Conservation (phyloP, 2,797 vertebrate genomes). For the Anguilla pacifica region DNA sequence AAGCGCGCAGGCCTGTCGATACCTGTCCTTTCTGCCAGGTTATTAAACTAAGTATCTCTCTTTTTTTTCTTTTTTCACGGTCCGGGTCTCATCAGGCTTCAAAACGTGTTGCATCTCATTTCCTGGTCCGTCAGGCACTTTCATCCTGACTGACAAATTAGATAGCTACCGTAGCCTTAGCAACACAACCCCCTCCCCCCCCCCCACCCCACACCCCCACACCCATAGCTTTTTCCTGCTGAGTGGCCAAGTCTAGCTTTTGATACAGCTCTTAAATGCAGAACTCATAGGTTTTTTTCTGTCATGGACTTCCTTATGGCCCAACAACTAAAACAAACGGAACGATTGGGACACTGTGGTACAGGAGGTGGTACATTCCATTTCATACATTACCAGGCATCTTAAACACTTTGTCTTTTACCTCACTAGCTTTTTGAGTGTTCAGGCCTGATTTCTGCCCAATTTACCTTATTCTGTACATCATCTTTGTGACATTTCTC, state of each 20-base stretch:
- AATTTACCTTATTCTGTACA: too few relatives aligned
- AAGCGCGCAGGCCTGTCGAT: background rate
- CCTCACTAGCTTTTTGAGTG: too few relatives aligned
- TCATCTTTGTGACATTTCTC: too few relatives aligned
- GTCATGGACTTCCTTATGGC: background rate
- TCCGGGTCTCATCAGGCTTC: background rate
- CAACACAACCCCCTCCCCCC: background rate
- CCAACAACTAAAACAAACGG: background rate
- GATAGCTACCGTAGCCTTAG: background rate
- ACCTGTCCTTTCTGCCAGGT: background rate
- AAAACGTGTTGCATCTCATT: background rate
- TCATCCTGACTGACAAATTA: background rate
- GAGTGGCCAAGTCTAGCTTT: background rate
- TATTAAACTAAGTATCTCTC: background rate
- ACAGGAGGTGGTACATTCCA: background rate
- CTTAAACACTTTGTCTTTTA: background rate
- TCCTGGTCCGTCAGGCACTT: background rate
- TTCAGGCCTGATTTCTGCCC: too few relatives aligned
- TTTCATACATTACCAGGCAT: background rate
- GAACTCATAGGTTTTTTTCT: background rate
- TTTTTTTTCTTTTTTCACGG: background rate
- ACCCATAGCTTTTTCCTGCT: too few relatives aligned
- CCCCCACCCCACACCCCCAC: background rate
- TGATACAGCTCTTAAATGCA: background rate
- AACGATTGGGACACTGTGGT: background rate